Evolutionary conservation across 2,797 vertebrate genomes (phyloP).

Genomic region (Triplophysa yarkandensis): DNA sequence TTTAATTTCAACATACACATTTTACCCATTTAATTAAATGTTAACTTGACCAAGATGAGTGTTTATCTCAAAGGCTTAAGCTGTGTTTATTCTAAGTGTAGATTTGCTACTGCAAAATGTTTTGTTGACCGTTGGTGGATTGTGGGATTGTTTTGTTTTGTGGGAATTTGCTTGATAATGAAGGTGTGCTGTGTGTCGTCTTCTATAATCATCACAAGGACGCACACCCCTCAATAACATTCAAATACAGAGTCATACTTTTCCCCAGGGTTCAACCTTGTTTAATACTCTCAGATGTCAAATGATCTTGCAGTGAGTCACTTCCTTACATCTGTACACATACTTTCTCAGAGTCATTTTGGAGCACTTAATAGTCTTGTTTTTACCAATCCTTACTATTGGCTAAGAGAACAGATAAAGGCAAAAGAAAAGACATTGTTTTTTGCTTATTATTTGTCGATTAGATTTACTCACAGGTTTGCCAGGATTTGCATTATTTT

Average conservation of each 20-base stretch:
- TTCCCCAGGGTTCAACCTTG: conserved; percentile 3
- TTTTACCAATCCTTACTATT: background rate
- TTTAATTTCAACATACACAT: too few relatives aligned
- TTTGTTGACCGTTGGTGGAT: background rate
- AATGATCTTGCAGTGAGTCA: conserved; percentile 14
- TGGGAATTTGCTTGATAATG: background rate
- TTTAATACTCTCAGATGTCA: conserved; percentile 36
- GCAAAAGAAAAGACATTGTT: conserved; percentile 19
- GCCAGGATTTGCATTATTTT: background rate
- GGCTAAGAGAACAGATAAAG: background rate
- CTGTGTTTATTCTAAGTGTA: conserved; percentile 1
- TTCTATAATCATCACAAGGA: background rate
- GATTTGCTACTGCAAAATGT: background rate
- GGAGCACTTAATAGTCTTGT: background rate
- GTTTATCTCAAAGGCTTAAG: background rate
- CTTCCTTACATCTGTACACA: conserved; percentile 9
- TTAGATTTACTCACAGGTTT: background rate
- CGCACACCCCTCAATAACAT: background rate
- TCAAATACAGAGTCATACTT: background rate
- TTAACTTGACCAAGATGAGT: background rate
- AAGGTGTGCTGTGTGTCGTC: background rate
- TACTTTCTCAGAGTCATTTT: conserved; percentile 11
- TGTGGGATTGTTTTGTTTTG: background rate
- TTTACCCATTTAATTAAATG: background rate
- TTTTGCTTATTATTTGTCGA: background rate